Percentiles rank a stretch among this genome's conserved stretches.
These are phyloP conservation scores for Tetanocera ferruginea DNA, from an alignment of 2,888 invertebrate species.

Conservation along the genomic window DNA sequence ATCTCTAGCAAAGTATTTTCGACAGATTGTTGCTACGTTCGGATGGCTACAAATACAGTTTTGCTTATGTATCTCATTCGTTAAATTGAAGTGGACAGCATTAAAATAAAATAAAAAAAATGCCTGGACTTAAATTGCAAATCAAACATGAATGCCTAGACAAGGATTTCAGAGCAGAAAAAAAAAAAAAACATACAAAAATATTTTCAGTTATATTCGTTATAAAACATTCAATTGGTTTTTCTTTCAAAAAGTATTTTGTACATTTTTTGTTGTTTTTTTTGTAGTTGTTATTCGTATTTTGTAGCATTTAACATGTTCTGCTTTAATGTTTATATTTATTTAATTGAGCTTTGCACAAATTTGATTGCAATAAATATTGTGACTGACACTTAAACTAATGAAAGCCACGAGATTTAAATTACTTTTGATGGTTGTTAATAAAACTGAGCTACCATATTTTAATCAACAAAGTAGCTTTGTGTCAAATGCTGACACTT, in stretches of 20 bases:
- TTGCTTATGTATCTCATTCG: slow-evolving; percentile 33
- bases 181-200: background rate
- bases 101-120: slow-evolving; percentile 18
- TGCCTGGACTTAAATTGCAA: slow-evolving; percentile 39
- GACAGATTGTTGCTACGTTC: slow-evolving; percentile 36
- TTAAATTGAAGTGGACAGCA: slow-evolving; percentile 39
- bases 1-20: slow-evolving; percentile 56
- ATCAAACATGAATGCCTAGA: slow-evolving; percentile 37
- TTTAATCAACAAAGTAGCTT: too few relatives aligned
- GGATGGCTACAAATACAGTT: background rate
- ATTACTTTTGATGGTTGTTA: too few relatives aligned
- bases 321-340: slow-evolving; percentile 2
- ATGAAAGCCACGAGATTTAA: too few relatives aligned
- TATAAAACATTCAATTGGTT: background rate
- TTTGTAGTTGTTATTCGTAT: too few relatives aligned
- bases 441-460: too few relatives aligned
- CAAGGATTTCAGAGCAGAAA: background rate
- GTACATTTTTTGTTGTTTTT: background rate
- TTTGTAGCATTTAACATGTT: background rate
- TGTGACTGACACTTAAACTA: too few relatives aligned
- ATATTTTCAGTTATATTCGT: background rate
- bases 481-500: too few relatives aligned
- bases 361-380: background rate
- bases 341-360: background rate
- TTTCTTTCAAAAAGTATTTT: background rate